A percentile compares a stretch with the other conserved stretches of the same genome.
Conservation (phyloP, 2,113 vertebrate species). For the Tretioscincus oriximinensis region DNA sequence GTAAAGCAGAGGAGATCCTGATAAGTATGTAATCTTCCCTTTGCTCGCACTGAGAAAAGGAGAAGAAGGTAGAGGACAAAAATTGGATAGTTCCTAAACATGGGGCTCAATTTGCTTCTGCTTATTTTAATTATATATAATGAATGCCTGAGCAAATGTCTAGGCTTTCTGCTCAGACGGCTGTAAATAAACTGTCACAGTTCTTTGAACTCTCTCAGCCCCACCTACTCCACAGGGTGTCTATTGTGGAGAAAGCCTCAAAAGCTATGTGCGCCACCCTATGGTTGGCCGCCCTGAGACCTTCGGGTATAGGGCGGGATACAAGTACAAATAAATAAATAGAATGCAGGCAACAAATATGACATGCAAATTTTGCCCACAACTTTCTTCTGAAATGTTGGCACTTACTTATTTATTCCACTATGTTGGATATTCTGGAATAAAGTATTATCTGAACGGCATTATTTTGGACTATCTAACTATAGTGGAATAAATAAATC, state of each 20-base stretch:
- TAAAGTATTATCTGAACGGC: too few relatives aligned
- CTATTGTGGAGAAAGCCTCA: too few relatives aligned
- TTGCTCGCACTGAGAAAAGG: not conserved
- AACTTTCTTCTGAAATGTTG: conserved; percentile 9
- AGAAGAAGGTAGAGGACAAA: not conserved
- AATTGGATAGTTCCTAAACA: conserved; percentile 6
- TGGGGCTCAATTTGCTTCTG: conserved; percentile 21
- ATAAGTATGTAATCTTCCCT: not conserved
- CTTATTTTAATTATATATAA: conserved; percentile 29
- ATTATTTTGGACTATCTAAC: too few relatives aligned
- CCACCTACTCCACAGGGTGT: too few relatives aligned
- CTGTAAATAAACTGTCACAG: conserved; percentile 30
- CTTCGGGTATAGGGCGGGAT: too few relatives aligned
- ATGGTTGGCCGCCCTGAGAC: too few relatives aligned
- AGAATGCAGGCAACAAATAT: conserved; percentile 3
- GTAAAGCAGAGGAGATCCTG: not conserved
- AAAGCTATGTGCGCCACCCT: too few relatives aligned
- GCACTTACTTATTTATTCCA: not conserved
- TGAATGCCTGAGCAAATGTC: conserved; percentile 1
- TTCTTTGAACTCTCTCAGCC: too few relatives aligned
- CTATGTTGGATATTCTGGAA: too few relatives aligned
- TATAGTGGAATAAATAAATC: too few relatives aligned
- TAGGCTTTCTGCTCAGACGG: conserved; percentile 11
- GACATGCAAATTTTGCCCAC: not conserved
- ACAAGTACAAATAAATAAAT: too few relatives aligned